Conservation (phyloP, 2,888 invertebrate species). For the Catocala sponsa region DNA sequence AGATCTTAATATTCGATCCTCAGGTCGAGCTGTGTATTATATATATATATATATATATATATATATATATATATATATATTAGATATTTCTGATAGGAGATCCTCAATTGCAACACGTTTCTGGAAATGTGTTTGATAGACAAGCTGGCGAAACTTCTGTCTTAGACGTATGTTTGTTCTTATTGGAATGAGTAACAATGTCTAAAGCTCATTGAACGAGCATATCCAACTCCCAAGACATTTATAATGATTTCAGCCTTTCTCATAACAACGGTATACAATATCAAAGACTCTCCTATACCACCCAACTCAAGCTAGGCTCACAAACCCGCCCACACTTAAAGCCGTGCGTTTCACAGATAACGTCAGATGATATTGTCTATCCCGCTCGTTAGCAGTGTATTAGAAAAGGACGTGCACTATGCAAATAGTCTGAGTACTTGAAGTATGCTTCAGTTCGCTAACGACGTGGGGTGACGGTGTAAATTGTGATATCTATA, state of each 20-base stretch:
- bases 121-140: no score
- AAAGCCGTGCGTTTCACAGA: conserved; percentile 41
- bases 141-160: no score
- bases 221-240: neutral
- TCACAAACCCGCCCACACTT: conserved; percentile 26
- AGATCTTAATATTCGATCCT: no score
- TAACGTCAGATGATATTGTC: conserved; percentile 37
- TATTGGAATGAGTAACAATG: no score
- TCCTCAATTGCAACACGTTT: no score
- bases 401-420: conserved; percentile 34
- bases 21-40: no score
- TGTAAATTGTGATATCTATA: conserved; percentile 40
- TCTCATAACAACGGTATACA: neutral
- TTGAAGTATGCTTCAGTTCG: conserved; percentile 61
- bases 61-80: no score
- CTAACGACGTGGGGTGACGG: conserved; percentile 67
- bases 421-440: conserved; percentile 63
- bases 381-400: conserved; percentile 28
- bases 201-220: no score
- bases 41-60: no score
- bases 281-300: conserved; percentile 14
- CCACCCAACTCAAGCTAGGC: conserved; percentile 10
- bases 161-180: no score
- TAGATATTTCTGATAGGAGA: no score
- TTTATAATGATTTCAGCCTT: neutral